phyloP scores from a whole-genome alignment of 2,888 invertebrate genomes.

The Brachycybe producta region DNA sequence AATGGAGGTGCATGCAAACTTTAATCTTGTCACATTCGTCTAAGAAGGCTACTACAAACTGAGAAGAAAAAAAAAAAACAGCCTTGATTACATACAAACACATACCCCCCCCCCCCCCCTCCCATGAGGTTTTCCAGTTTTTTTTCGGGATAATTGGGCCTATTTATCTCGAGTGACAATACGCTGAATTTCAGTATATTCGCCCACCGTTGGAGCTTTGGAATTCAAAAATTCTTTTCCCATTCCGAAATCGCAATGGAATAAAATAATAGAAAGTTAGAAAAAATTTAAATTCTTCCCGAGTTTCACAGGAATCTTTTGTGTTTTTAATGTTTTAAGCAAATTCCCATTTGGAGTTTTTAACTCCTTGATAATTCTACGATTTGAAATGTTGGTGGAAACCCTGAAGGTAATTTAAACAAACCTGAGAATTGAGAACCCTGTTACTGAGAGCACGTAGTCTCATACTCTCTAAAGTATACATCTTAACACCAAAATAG shows the following conservation, averaged over 20 bases:
- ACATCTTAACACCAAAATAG: slow-evolving; percentile 53
- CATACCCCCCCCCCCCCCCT: no score
- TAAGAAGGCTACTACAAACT: slow-evolving; percentile 49
- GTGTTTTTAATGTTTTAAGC: not conserved
- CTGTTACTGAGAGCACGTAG: slow-evolving; percentile 35
- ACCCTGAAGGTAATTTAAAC: no score
- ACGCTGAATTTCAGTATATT: no score
- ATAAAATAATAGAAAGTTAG: slow-evolving; percentile 10
- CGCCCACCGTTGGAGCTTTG: no score
- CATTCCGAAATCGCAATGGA: no score
- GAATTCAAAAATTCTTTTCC: no score
- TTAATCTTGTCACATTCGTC: slow-evolving; percentile 56
- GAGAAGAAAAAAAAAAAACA: slow-evolving; percentile 26
- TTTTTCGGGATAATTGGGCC: no score
- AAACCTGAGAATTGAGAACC: slow-evolving; percentile 44
- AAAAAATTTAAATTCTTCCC: slow-evolving; percentile 4
- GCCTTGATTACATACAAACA: no score
- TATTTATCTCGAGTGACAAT: slow-evolving; percentile 11
- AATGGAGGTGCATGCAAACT: slow-evolving; percentile 57
- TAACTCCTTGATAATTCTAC: no score
- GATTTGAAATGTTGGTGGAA: no score
- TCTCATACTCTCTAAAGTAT: slow-evolving; percentile 50
- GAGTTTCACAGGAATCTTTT: slow-evolving; percentile 1
- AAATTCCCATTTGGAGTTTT: not conserved
- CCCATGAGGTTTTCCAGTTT: no score